Evolutionary conservation across 2,888 invertebrate species (phyloP).

Genomic region (Drosophila paranaensis): DNA sequence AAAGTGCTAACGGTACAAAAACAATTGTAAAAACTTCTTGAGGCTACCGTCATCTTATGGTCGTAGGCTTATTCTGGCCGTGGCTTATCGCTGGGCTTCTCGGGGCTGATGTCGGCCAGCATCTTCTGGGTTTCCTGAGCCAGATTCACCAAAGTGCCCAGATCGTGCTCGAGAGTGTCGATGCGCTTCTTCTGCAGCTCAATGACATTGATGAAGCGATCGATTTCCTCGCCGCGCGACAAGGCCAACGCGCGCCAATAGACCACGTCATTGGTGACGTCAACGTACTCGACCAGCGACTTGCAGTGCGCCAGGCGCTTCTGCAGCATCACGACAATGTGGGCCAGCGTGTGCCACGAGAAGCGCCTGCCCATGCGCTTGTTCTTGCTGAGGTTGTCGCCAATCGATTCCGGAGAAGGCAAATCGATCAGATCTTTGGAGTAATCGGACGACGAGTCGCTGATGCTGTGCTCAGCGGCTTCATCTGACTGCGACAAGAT

Average conservation of each 20-base stretch:
- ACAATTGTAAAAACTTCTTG: not conserved
- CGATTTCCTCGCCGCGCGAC: conserved; percentile 30
- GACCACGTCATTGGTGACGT: conserved; percentile 28
- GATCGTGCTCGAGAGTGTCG: conserved; percentile 38
- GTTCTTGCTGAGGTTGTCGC: not conserved
- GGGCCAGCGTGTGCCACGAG: conserved; percentile 30
- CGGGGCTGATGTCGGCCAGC: conserved; percentile 22
- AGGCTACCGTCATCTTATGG: no score
- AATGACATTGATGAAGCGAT: conserved; percentile 30
- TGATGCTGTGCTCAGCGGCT: not conserved
- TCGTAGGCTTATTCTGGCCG: not conserved
- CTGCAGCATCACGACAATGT: conserved; percentile 32
- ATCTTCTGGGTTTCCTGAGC: conserved; percentile 43
- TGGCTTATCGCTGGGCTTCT: not conserved
- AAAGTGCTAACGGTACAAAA: not conserved
- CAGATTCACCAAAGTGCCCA: conserved; percentile 33
- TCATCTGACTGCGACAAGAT: conserved; percentile 1
- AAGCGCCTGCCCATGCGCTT: not conserved
- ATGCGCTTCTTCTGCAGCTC: conserved; percentile 48
- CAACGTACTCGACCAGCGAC: not conserved
- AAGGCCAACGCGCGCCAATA: conserved; percentile 54
- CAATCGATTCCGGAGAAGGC: not conserved
- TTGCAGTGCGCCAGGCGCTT: conserved; percentile 17
- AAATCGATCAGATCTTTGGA: not conserved
- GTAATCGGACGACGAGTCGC: not conserved